These are phyloP conservation scores for Drosophila sulfurigaster DNA, from an alignment of 1,140 invertebrate species.

Conservation along the genomic window DNA sequence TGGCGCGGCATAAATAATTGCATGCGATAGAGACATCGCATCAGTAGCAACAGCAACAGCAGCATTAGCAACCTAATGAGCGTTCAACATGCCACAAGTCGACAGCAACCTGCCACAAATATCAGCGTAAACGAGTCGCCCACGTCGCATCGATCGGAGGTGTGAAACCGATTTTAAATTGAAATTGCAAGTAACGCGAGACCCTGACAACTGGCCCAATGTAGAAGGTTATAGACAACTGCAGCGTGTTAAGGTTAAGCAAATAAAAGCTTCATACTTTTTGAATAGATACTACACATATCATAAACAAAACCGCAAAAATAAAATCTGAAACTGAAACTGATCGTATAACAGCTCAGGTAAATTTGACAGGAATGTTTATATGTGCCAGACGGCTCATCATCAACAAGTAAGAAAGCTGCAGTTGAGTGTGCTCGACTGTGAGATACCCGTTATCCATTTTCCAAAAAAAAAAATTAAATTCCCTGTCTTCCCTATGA, in stretches of 20 bases:
- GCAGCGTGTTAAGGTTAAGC: conserved; percentile 15
- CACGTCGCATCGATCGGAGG: conserved; percentile 39
- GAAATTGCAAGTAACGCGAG: conserved; percentile 10
- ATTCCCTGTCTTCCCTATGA: too few relatives aligned
- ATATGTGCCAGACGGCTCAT: not conserved
- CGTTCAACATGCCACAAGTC: conserved; percentile 38
- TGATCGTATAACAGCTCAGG: conserved; percentile 50
- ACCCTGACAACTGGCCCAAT: conserved; percentile 18
- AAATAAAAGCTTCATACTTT: conserved; percentile 10
- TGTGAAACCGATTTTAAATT: conserved; percentile 31
- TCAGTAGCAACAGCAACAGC: not conserved
- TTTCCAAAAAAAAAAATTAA: too few relatives aligned
- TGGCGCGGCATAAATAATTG: conserved; percentile 68
- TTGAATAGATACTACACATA: conserved; percentile 10
- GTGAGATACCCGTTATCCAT: too few relatives aligned
- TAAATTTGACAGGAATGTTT: conserved; percentile 23
- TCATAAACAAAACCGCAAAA: conserved; percentile 48
- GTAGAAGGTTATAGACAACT: conserved; percentile 26
- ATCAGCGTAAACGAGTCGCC: not conserved
- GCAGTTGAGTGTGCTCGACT: too few relatives aligned
- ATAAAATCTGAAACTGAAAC: conserved; percentile 20
- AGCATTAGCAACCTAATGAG: conserved; percentile 31
- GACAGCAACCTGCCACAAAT: not conserved
- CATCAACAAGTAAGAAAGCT: conserved; percentile 7
- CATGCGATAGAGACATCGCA: conserved; percentile 42